Evolutionary conservation across 1,140 invertebrate species (phyloP), one percentile per base, ranked within the genome.

Genomic region (Drosophila quadrilineata): DNA sequence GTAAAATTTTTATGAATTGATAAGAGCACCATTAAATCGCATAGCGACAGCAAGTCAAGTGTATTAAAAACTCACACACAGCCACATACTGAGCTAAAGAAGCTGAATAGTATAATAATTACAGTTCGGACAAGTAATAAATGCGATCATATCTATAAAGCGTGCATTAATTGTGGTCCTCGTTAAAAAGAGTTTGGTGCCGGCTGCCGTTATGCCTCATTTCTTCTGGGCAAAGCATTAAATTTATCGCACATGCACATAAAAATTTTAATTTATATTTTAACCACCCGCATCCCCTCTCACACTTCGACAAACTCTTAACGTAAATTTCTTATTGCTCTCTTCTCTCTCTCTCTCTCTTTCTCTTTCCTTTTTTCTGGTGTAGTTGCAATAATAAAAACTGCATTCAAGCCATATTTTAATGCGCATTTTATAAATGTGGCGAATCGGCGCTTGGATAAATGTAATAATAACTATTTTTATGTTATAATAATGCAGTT

Each of bases 181-280:
- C 29, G 26, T 58, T 63, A 40, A 63, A n/a, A 17, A 31, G 52
- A 48, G 24, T 64, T 64, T 57, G 29, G 49, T 10, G 41, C 50
- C 49, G n/a, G n/a, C n/a, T n/a, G n/a, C n/a, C n/a, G n/a, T n/a
- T n/a, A 45, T 26, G 40, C 29, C 40, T 48, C 33, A 24, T 59
- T 50, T 65, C 62, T 50, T 65, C 29, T 33, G 45, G 36, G 22
- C 41, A 50, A 50, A 58, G 41, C 54, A 65, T 65, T 14, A 65
- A 65, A 65, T 65, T 59, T 65, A 65, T 65, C 54, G 62, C 54
- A 36, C 40, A 59, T 59, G 28, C 14, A 38, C 38, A 67, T 67
- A 67, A 54, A n/a, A 67, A 67, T 62, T 54, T 67, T 67, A 63
- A 67, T 67, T 62, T 67, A 67, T 67, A 33, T 67, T 67, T 67